Conservation (phyloP, 2,797 vertebrate species). For the Buceros bicornis region DNA sequence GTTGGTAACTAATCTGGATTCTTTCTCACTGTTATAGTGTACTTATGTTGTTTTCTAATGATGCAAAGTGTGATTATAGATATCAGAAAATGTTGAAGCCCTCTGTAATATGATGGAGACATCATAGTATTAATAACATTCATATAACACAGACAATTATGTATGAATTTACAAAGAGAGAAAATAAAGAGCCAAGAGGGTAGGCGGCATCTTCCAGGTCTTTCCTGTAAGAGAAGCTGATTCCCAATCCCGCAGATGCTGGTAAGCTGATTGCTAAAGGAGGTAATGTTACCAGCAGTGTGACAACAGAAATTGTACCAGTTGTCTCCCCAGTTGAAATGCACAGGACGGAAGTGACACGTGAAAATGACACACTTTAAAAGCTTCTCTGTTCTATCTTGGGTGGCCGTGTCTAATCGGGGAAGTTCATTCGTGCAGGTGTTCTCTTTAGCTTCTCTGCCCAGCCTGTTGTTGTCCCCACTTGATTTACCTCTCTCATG, state of each 20-base stretch:
- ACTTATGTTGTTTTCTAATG: not conserved
- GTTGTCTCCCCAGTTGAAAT: slow-evolving; percentile 5
- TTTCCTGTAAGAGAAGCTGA: not conserved
- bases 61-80: not conserved
- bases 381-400: not conserved
- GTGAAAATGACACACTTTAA: not conserved
- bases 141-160: not conserved
- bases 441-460: not conserved
- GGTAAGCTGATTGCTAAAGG: not conserved
- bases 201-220: not conserved
- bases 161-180: not conserved
- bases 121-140: not conserved
- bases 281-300: not conserved
- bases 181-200: not conserved
- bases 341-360: not conserved
- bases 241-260: not conserved
- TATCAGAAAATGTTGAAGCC: not conserved
- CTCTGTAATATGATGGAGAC: not conserved
- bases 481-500: not conserved
- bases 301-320: not conserved
- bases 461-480: not conserved
- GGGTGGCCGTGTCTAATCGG: rapidly evolving
- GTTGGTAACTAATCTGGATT: not conserved
- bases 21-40: not conserved
- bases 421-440: not conserved